Conservation (phyloP, 2,888 invertebrate species). For the Microctonus aethiopoides region DNA sequence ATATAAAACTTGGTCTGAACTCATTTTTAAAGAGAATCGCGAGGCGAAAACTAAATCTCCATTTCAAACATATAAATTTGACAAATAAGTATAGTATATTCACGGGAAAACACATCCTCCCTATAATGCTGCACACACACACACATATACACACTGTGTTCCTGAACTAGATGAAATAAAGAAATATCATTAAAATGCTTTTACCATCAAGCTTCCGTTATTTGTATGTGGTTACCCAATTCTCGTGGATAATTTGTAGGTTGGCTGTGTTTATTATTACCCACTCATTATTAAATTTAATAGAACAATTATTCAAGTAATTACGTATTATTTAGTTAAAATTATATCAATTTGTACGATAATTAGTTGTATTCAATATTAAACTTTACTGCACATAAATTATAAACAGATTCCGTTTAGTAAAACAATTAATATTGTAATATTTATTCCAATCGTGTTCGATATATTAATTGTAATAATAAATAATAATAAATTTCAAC, state of each 20-base stretch:
- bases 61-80: constrained; percentile 43
- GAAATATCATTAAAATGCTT: not conserved
- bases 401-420: not conserved
- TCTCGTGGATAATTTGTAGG: not conserved
- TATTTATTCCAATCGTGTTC: not conserved
- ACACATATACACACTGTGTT: not conserved
- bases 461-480: not conserved
- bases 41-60: constrained; percentile 38
- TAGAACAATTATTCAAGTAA: constrained; percentile 24
- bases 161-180: not conserved
- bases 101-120: constrained; percentile 22
- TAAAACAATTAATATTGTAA: not conserved
- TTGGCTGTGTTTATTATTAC: constrained; percentile 10
- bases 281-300: constrained; percentile 17
- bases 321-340: constrained; percentile 17
- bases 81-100: constrained; percentile 20
- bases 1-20: constrained; percentile 8
- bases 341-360: constrained; percentile 19
- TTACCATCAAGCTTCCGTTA: not conserved
- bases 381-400: not conserved
- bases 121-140: constrained; percentile 17
- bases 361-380: not conserved
- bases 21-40: constrained; percentile 16
- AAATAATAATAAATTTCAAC: constrained; percentile 2
- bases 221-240: not conserved